phyloP scores from a whole-genome alignment of 2,888 invertebrate species.

The Heliconius sara region DNA sequence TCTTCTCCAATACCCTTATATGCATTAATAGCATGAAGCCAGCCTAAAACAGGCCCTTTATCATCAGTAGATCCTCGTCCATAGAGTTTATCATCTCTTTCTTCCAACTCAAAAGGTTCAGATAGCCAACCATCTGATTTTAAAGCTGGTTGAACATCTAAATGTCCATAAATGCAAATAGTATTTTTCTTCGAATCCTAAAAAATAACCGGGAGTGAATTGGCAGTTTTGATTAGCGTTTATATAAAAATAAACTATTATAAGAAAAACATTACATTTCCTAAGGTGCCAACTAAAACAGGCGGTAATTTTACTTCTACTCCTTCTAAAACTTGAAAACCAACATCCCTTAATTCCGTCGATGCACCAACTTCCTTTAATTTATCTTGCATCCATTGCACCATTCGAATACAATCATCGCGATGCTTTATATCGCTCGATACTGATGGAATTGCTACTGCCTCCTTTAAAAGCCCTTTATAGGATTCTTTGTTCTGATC shows the following conservation, averaged over 20 bases:
- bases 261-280: constrained; percentile 79
- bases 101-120: constrained; percentile 95
- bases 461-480: constrained; percentile 90
- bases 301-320: constrained; percentile 91
- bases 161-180: constrained; percentile 96
- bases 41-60: constrained; percentile 96
- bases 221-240: neutral
- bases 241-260: constrained; percentile 8
- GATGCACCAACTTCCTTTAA: constrained; percentile 88
- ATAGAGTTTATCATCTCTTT: constrained; percentile 93
- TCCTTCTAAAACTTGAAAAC: constrained; percentile 90
- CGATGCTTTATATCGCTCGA: constrained; percentile 94
- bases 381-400: constrained; percentile 90
- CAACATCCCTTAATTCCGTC: constrained; percentile 90
- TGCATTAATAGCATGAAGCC: constrained; percentile 97
- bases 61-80: constrained; percentile 97
- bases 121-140: constrained; percentile 97
- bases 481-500: constrained; percentile 90
- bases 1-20: constrained; percentile 89
- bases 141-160: constrained; percentile 98
- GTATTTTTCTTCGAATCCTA: constrained; percentile 94
- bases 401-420: constrained; percentile 92
- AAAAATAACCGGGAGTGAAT: constrained; percentile 27
- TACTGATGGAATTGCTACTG: constrained; percentile 97
- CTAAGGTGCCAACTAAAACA: constrained; percentile 91